Conservation (phyloP, 23 tunicate species). For the Styela plicata region DNA sequence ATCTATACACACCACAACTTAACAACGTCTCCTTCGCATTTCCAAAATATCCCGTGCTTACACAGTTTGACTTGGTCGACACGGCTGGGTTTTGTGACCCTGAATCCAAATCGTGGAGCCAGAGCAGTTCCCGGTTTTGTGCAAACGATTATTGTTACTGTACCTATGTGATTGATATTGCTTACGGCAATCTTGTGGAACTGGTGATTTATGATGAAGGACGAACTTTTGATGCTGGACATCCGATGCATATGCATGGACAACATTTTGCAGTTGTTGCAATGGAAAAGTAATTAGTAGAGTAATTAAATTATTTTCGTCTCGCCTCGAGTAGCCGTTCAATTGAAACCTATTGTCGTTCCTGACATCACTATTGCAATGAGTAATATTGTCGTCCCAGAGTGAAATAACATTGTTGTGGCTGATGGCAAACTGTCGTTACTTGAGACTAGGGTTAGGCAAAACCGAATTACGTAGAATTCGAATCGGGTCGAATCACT, state of each 20-base stretch:
- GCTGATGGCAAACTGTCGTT: too few relatives aligned
- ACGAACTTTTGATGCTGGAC: conserved; percentile 74
- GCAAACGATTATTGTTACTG: conserved; percentile 40
- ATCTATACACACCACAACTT: conserved; percentile 77
- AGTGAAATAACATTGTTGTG: too few relatives aligned
- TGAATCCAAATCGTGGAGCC: background rate
- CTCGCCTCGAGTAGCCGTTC: too few relatives aligned
- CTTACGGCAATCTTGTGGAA: conserved; percentile 51
- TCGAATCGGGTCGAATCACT: too few relatives aligned
- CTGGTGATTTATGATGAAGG: conserved; percentile 90
- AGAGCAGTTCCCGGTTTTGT: background rate
- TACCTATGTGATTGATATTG: conserved; percentile 47
- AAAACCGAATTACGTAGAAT: too few relatives aligned
- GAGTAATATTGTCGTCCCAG: too few relatives aligned
- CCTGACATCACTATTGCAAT: too few relatives aligned
- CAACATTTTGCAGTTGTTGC: conserved; percentile 90
- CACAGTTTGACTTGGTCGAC: conserved; percentile 45
- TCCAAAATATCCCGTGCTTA: conserved; percentile 59
- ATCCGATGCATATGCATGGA: conserved; percentile 97
- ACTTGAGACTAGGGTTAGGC: too few relatives aligned
- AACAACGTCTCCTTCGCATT: conserved; percentile 60
- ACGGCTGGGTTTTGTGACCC: conserved; percentile 42
- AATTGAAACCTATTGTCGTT: too few relatives aligned
- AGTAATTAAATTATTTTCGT: too few relatives aligned
- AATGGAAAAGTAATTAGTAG: conserved; percentile 88